Evolutionary conservation across 2,113 vertebrate genomes (phyloP), one percentile per base, ranked within the genome.

Genomic region (Pterocles burchelli): DNA sequence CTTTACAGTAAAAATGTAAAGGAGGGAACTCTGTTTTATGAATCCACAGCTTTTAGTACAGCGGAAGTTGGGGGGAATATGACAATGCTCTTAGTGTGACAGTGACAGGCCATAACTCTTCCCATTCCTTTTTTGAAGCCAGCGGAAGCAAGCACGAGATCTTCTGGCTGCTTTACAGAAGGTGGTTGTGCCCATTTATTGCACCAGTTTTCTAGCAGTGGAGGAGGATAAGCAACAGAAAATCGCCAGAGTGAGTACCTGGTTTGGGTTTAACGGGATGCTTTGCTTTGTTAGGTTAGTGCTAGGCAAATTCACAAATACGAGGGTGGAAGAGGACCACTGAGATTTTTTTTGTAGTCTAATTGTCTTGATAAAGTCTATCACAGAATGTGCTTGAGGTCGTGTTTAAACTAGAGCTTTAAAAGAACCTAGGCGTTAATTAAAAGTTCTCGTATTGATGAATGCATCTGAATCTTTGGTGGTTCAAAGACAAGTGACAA

Each of bases 161-260:
- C 98, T 99, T 48, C 97, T 99, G 95, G 99, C 99, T 13, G 99
- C 99, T 5, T 93, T 99, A n/a, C 99, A 99, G 96, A 99, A 99
- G 94, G 99, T 99, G 29, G 99, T 99, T 61, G 99, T 99, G 74
- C 99, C 99, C 70, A 99, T 99, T 88, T 99, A 99, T 96, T 99
- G 99, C 95, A 99, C 99, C 94, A 99, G 99, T 95, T 99, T 99
- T 88, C 96, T 99, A 78, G 99, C 99, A 1, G 99, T 99, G 88
- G 99, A 99, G 93, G 99, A 99, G 70, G 99, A 99, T 91, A 99
- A 99, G 78, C 99, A 99, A 88, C 99, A 99, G 98, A 99, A 99
- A 94, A 99, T 99, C 25, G 99, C 99, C 48, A 97, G 99, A 97
- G 99, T 99, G 94, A 78, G 94, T 86, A 55, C 24, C 28, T 65